phyloP scores from a whole-genome alignment of 2,113 vertebrate species.

The Dasyprocta punctata region DNA sequence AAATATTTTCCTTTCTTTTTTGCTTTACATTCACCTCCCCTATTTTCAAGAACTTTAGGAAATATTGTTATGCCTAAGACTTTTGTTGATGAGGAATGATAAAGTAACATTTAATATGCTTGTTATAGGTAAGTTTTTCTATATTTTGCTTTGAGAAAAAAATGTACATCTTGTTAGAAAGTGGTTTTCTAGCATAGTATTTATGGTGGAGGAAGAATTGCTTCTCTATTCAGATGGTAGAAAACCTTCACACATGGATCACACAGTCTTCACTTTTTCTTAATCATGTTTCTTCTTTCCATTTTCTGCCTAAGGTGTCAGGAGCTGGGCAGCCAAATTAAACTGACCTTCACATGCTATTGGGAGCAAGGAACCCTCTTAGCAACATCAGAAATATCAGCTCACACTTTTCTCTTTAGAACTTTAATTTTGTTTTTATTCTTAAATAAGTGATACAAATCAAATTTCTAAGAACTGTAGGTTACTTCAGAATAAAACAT shows the following conservation, averaged over 20 bases:
- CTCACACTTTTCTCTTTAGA: background rate
- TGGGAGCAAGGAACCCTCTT: background rate
- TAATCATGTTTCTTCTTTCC: background rate
- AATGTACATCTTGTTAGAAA: background rate
- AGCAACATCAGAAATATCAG: background rate
- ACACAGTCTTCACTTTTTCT: background rate
- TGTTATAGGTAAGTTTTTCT: background rate
- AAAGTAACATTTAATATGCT: background rate
- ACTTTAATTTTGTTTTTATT: background rate
- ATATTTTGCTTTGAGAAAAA: background rate
- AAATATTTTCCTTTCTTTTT: background rate
- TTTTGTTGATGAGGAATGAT: background rate
- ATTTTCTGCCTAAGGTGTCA: background rate
- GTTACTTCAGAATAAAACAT: conserved; percentile 7
- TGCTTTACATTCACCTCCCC: background rate
- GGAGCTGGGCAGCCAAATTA: background rate
- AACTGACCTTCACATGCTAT: fast-evolving
- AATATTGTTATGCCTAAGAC: background rate
- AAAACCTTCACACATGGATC: background rate
- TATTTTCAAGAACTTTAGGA: background rate
- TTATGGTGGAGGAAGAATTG: background rate
- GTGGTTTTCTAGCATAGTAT: background rate
- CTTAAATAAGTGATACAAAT: background rate
- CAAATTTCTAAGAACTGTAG: background rate
- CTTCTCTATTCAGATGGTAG: background rate